A percentile compares a stretch with the other conserved stretches of the same genome.
Conservation (phyloP, 2,797 vertebrate species). For the Periophthalmus magnuspinnatus region DNA sequence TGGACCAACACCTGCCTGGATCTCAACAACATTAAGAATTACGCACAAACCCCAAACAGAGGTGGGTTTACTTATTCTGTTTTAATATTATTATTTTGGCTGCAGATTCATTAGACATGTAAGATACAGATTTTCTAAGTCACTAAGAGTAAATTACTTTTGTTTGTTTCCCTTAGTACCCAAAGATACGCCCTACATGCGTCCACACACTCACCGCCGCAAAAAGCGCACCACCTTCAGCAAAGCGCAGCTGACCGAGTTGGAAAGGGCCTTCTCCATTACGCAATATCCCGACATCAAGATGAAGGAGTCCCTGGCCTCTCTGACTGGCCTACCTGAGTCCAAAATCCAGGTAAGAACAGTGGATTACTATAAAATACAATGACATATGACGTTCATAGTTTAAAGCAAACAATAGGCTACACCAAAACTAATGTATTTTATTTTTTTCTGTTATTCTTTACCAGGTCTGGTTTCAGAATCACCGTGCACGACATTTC, state of each 20-base stretch:
- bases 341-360: conserved; percentile 73
- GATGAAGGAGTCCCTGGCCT: conserved; percentile 64
- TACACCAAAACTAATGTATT: neutral
- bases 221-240: conserved; percentile 73
- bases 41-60: conserved; percentile 29
- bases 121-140: neutral
- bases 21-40: conserved; percentile 24
- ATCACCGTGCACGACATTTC: conserved; percentile 68
- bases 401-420: neutral
- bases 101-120: neutral
- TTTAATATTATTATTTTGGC: neutral
- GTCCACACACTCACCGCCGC: conserved; percentile 43
- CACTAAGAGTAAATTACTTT: neutral
- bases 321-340: conserved; percentile 62
- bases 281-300: conserved; percentile 67
- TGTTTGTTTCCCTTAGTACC: conserved; percentile 19
- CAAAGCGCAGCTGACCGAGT: conserved; percentile 63
- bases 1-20: conserved; percentile 36
- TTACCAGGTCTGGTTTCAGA: conserved; percentile 76
- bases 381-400: neutral
- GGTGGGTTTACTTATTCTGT: conserved; percentile 39
- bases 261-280: conserved; percentile 66
- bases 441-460: neutral
- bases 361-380: neutral
- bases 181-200: conserved; percentile 4